These are phyloP conservation scores for Mustela nigripes DNA, from an alignment of 2,113 vertebrate species.

Conservation along the genomic window DNA sequence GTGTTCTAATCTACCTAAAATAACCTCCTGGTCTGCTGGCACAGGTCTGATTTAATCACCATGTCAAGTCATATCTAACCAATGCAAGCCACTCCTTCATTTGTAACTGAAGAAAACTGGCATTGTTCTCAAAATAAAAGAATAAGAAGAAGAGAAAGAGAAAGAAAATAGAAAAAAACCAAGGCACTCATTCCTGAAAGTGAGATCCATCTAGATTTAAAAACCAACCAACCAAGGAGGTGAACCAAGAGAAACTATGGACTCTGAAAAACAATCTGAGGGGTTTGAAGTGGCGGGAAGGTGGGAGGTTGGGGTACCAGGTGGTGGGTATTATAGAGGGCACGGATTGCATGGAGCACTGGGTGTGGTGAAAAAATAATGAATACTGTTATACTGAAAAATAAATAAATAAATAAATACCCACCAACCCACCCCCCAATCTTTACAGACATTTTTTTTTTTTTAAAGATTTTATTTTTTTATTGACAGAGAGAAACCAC, in stretches of 20 bases:
- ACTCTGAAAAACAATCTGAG: no score
- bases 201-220: not conserved
- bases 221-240: not conserved
- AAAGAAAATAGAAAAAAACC: conserved; percentile 1
- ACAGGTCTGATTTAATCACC: not conserved
- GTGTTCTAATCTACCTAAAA: fast-evolving
- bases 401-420: no score
- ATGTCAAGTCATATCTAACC: not conserved
- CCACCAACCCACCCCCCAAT: not conserved
- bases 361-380: no score
- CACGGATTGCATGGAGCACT: no score
- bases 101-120: not conserved
- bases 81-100: not conserved
- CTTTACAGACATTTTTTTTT: not conserved
- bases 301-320: no score
- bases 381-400: no score
- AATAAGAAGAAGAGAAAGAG: not conserved
- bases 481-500: no score
- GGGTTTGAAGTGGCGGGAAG: no score
- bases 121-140: not conserved
- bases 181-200: conserved; percentile 9
- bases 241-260: no score
- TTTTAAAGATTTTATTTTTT: no score
- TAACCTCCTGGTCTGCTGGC: fast-evolving
- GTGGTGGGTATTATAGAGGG: no score